Conservation (phyloP, 2,797 vertebrate genomes). For the Phataginus tricuspis region DNA sequence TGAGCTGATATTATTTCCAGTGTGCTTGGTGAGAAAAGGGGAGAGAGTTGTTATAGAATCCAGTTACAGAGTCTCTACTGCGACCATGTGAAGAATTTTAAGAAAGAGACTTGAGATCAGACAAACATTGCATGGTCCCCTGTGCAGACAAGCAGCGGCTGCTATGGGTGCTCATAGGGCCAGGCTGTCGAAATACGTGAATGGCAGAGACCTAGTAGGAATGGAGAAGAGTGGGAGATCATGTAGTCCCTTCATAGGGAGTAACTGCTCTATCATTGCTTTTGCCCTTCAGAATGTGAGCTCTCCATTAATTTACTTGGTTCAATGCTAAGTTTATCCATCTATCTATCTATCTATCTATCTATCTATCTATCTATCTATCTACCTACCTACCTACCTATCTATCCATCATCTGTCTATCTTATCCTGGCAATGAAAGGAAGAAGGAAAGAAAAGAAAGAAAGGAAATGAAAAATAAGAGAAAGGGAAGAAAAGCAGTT, state of each 20-base stretch:
- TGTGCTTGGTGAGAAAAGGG: background rate
- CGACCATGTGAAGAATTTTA: background rate
- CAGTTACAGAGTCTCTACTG: background rate
- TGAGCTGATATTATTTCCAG: background rate
- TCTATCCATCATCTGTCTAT: no score
- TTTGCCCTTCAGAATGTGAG: background rate
- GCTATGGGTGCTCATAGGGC: background rate
- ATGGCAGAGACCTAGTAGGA: background rate
- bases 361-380: no score
- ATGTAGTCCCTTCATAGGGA: background rate
- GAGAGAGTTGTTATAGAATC: background rate
- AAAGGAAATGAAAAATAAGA: background rate
- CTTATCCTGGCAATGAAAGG: background rate
- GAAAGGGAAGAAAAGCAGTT: background rate
- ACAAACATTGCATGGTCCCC: background rate
- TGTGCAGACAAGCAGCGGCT: background rate
- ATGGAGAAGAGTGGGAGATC: background rate
- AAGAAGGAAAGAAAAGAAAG: background rate
- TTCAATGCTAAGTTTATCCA: background rate
- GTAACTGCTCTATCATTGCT: background rate
- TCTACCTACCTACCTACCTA: no score
- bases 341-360: no score
- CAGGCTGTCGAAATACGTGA: background rate
- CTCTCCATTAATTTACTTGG: background rate
- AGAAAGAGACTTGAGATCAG: background rate